These are phyloP conservation scores for Poecilia latipinna DNA, from an alignment of 2,113 vertebrate species.

Conservation along the genomic window DNA sequence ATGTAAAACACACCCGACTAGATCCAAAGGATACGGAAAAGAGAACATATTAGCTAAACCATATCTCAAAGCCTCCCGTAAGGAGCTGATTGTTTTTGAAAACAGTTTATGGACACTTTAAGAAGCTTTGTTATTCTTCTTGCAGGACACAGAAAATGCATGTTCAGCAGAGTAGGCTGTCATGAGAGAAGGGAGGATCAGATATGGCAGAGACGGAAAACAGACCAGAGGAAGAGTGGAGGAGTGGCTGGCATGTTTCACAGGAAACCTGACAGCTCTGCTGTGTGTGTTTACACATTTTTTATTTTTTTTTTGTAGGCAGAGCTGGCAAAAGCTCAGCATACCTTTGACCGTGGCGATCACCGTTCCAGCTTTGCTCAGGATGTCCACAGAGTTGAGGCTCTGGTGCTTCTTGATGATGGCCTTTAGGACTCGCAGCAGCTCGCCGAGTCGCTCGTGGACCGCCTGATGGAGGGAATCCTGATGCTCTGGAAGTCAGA, in stretches of 20 bases:
- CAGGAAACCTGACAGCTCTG: slow-evolving; percentile 32
- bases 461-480: slow-evolving; percentile 89
- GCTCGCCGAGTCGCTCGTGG: slow-evolving; percentile 91
- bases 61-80: slow-evolving; percentile 20
- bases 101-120: slow-evolving; percentile 19
- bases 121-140: slow-evolving; percentile 15
- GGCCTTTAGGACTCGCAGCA: slow-evolving; percentile 89
- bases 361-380: slow-evolving; percentile 91
- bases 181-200: slow-evolving; percentile 34
- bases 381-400: slow-evolving; percentile 94
- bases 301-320: background rate
- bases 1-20: background rate
- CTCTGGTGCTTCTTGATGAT: slow-evolving; percentile 92
- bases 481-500: slow-evolving; percentile 82
- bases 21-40: slow-evolving; percentile 32
- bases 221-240: slow-evolving; percentile 52
- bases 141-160: slow-evolving; percentile 21
- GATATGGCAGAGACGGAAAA: slow-evolving; percentile 66
- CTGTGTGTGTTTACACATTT: slow-evolving; percentile 1
- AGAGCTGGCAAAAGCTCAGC: slow-evolving; percentile 36
- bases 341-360: slow-evolving; percentile 97
- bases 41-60: background rate
- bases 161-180: slow-evolving; percentile 36
- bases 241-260: slow-evolving; percentile 47
- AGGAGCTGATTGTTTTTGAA: slow-evolving; percentile 29